Evolutionary conservation across 2,113 vertebrate genomes (phyloP), one percentile per base, ranked within the genome.

Genomic region (Neotoma lepida): DNA sequence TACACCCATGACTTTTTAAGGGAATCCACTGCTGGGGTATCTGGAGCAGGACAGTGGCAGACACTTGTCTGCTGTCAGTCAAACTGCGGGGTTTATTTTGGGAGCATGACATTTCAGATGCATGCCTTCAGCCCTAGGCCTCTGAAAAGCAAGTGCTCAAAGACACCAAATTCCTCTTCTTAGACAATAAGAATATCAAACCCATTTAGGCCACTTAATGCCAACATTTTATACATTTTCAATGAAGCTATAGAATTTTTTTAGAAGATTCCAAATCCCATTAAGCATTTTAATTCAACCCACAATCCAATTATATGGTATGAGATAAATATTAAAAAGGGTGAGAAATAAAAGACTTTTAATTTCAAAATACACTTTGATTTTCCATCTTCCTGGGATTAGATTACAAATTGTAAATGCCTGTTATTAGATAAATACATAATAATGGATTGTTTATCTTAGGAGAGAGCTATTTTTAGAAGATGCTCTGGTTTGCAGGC

Each of bases 21-120:
- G 99, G 98, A 99, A 99, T 99, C 99, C 98, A 97, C 98, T 98
- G 98, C 98, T 96, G 97, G 98, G 98, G 97, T 99, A 99, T 99
- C 99, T 98, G 98, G 99, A 99, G 98, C 99, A 98, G 89, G 95
- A 97, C 98, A 98, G 98, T 97, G 98, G 99, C 99, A 98, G 98
- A 98, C 99, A 99, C 99, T 99, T 99, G 99, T 98, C 98, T 98
- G 85, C 98, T 99, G 99, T 99, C 99, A 99, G 96, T 99, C 99
- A 99, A 92, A 94, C 71, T 24, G 84, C 14, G 92, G 92, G 89
- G 97, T 97, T 97, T 99, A 99, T 99, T 99, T 99, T 99, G 99
- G 99, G 99, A 96, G 71, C 86, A 93, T 98, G 98, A 98, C 98
- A 99, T 99, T 99, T 98, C 97, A 97, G 98, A 98, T 95, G 93